Percentiles rank a stretch among this genome's conserved stretches.
phyloP scores from a whole-genome alignment of 2,113 vertebrate genomes.

The Nerophis ophidion region DNA sequence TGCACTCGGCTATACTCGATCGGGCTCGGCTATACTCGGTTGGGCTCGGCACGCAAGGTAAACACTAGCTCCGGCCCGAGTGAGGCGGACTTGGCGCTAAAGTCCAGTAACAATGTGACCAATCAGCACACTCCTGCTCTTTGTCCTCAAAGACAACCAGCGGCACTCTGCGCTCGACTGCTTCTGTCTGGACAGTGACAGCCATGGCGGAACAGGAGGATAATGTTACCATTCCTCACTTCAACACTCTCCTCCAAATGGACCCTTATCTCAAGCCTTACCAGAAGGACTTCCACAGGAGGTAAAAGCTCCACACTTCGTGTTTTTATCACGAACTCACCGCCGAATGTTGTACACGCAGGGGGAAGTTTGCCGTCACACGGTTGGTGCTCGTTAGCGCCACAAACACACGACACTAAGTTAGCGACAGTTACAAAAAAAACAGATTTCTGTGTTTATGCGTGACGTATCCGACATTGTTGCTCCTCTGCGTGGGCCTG shows the following conservation, averaged over 20 bases:
- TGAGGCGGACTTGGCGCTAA: constrained; percentile 35
- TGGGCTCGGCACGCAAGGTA: constrained; percentile 3
- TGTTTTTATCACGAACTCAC: constrained; percentile 1
- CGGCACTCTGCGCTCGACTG: constrained; percentile 62
- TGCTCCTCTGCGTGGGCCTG: background rate
- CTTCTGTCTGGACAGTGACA: constrained; percentile 38
- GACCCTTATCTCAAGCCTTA: constrained; percentile 67
- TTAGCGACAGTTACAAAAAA: background rate
- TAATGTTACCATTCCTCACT: constrained; percentile 59
- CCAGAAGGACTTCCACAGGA: constrained; percentile 73
- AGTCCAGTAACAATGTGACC: constrained; percentile 12
- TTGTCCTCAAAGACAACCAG: background rate
- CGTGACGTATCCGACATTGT: background rate
- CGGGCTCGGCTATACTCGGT: constrained; percentile 1
- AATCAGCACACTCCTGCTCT: background rate
- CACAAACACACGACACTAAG: constrained; percentile 4
- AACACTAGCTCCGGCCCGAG: background rate
- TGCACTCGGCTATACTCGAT: constrained; percentile 7
- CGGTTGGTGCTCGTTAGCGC: background rate
- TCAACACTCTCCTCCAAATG: constrained; percentile 66
- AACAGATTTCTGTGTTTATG: background rate
- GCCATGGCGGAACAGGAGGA: constrained; percentile 69
- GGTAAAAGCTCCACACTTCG: constrained; percentile 57
- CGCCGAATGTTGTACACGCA: constrained; percentile 2
- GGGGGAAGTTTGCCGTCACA: constrained; percentile 1